phyloP scores from a whole-genome alignment of 2,113 vertebrate genomes.

The Tetrax tetrax region DNA sequence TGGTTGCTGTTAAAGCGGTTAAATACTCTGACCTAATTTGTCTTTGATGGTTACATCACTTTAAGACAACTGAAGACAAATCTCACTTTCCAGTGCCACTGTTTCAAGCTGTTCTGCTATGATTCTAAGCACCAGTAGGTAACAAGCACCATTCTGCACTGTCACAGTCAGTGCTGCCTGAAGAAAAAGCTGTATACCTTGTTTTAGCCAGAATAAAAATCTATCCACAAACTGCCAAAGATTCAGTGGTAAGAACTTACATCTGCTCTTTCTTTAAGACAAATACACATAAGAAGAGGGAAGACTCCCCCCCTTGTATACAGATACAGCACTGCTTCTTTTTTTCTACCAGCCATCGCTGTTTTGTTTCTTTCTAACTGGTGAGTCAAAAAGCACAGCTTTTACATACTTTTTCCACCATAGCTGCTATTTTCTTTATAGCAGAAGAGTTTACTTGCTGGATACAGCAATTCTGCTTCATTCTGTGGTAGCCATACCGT shows the following conservation, averaged over 20 bases:
- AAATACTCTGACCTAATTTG: conserved; percentile 40
- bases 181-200: not conserved
- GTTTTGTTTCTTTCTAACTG: not conserved
- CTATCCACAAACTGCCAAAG: not conserved
- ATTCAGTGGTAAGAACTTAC: not conserved
- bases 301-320: not conserved
- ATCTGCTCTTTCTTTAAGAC: not conserved
- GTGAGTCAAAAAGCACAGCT: conserved; percentile 21
- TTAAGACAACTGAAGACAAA: conserved; percentile 46
- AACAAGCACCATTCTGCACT: not conserved
- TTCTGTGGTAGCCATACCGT: not conserved
- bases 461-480: not conserved
- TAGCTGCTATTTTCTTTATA: not conserved
- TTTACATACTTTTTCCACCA: conserved; percentile 20
- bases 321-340: not conserved
- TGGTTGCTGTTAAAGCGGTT: not conserved
- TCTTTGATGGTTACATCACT: conserved; percentile 20
- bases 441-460: not conserved
- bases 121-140: not conserved
- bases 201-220: not conserved
- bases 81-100: not conserved
- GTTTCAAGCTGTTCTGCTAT: not conserved
- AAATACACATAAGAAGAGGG: not conserved
- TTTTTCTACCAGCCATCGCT: not conserved
- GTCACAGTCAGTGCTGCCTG: not conserved